These are phyloP conservation scores for Torymus tubicola DNA, from an alignment of 2,888 invertebrate species.

Conservation along the genomic window DNA sequence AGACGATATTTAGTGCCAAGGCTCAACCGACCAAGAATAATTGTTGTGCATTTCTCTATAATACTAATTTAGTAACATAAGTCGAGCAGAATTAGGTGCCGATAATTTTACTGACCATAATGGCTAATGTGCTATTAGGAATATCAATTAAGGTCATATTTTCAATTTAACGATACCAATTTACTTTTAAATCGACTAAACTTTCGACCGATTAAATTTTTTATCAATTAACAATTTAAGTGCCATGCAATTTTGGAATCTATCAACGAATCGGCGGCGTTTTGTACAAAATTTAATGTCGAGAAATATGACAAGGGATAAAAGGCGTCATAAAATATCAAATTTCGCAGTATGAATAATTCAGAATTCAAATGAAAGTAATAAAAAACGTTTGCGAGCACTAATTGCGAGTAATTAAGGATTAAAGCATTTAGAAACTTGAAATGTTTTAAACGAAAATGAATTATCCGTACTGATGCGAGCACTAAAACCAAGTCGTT, in stretches of 20 bases:
- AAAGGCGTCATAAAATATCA: slow-evolving; percentile 15
- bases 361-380: slow-evolving; percentile 17
- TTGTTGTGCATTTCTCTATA: slow-evolving; percentile 26
- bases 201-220: too few relatives aligned
- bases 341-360: slow-evolving; percentile 23
- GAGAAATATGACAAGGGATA: neutral
- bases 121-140: neutral
- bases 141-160: too few relatives aligned
- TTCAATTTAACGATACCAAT: too few relatives aligned
- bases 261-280: too few relatives aligned
- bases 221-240: too few relatives aligned
- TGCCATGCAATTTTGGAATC: too few relatives aligned
- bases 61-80: slow-evolving; percentile 44
- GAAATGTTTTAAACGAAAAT: slow-evolving; percentile 20
- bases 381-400: slow-evolving; percentile 6
- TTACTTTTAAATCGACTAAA: too few relatives aligned
- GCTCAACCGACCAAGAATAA: slow-evolving; percentile 31
- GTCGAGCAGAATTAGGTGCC: slow-evolving; percentile 8
- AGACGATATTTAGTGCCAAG: slow-evolving; percentile 30
- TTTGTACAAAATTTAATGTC: too few relatives aligned
- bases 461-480: slow-evolving; percentile 14
- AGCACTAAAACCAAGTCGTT: slow-evolving; percentile 13
- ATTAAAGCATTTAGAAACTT: slow-evolving; percentile 24
- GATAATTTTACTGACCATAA: slow-evolving; percentile 6
- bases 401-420: slow-evolving; percentile 30